Conservation (phyloP, 2,113 vertebrate species). For the Saguinus imperator region DNA sequence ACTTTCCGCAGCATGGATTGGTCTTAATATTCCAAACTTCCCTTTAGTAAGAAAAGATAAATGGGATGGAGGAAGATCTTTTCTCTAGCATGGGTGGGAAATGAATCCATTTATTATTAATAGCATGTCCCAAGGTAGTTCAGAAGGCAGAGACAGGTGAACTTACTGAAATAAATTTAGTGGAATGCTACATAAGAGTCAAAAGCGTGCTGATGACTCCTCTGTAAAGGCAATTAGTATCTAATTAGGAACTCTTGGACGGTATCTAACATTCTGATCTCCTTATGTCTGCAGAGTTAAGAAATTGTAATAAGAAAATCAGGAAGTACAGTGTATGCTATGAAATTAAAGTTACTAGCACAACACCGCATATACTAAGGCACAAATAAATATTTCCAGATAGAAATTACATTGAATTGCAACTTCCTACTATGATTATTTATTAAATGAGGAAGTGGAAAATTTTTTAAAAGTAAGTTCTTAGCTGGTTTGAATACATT, state of each 20-base stretch:
- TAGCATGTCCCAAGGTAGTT: background rate
- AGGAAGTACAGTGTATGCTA: background rate
- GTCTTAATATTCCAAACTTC: background rate
- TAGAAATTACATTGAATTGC: background rate
- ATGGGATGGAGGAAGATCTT: background rate
- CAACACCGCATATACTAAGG: background rate
- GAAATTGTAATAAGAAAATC: background rate
- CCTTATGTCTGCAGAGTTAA: background rate
- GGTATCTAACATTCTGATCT: conserved; percentile 16
- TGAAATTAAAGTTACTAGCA: conserved; percentile 15
- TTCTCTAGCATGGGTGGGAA: background rate
- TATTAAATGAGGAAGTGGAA: conserved; percentile 17
- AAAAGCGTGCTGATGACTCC: background rate
- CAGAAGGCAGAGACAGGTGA: background rate
- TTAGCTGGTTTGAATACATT: conserved; percentile 20
- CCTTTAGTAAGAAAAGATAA: background rate
- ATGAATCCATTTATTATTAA: background rate
- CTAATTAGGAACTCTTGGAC: background rate
- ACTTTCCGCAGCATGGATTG: background rate
- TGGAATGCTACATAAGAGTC: background rate
- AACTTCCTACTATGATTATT: background rate
- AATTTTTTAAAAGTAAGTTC: background rate
- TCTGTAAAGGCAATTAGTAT: background rate
- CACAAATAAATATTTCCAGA: background rate
- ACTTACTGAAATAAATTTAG: background rate